Conservation (phyloP, 2,888 invertebrate species). For the Himalopsyche kuldschensis region DNA sequence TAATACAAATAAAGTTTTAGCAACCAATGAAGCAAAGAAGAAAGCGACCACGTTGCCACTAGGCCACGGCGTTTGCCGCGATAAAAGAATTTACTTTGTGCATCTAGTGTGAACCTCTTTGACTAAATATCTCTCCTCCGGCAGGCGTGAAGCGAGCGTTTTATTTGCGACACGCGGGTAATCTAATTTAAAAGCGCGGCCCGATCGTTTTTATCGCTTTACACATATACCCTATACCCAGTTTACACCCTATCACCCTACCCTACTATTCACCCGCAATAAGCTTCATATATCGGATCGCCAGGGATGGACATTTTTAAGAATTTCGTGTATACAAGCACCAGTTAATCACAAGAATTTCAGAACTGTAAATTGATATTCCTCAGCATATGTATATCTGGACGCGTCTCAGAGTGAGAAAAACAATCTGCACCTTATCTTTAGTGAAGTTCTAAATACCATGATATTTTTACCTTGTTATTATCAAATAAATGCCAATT, state of each 20-base stretch:
- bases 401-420: no score
- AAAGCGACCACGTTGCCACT: not conserved
- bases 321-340: not conserved
- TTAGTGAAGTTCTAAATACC: no score
- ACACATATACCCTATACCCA: conserved; percentile 2
- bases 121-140: conserved; percentile 27
- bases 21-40: not conserved
- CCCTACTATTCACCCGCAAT: not conserved
- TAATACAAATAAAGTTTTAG: not conserved
- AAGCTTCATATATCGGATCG: not conserved
- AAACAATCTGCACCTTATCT: no score
- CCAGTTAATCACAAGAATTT: no score
- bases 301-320: not conserved
- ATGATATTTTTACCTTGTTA: no score
- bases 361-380: no score
- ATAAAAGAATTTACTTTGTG: not conserved
- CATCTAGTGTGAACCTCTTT: not conserved
- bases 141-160: conserved; percentile 29
- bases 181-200: conserved; percentile 38
- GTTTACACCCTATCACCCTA: not conserved
- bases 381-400: no score
- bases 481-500: no score
- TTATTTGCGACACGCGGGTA: conserved; percentile 28
- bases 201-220: conserved; percentile 38
- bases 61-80: not conserved